These are phyloP conservation scores for Drepana arcuata DNA, from an alignment of 1,140 invertebrate species.

Conservation along the genomic window DNA sequence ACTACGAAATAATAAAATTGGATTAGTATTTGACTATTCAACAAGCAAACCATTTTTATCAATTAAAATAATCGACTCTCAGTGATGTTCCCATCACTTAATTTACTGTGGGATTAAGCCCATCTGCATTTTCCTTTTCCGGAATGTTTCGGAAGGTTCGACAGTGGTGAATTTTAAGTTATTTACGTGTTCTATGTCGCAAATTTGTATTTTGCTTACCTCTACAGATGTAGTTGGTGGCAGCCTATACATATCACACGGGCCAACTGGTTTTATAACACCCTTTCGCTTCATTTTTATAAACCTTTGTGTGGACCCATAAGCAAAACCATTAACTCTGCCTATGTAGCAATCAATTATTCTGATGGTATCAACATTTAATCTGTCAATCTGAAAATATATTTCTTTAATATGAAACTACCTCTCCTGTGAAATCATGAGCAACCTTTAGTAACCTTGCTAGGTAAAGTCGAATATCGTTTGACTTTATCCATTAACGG, in stretches of 20 bases:
- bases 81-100: too few species aligned
- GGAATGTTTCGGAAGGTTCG: too few species aligned
- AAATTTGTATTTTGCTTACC: too few species aligned
- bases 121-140: too few species aligned
- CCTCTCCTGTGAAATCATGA: too few species aligned
- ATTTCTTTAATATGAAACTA: too few species aligned
- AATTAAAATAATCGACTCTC: not conserved
- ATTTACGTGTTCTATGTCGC: too few species aligned
- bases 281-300: conserved; percentile 57
- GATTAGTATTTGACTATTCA: too few species aligned
- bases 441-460: conserved; percentile 27
- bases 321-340: conserved; percentile 57
- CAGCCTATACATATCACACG: conserved; percentile 45
- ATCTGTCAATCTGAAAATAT: conserved; percentile 29
- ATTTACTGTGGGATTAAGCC: too few species aligned
- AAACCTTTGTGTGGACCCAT: conserved; percentile 43
- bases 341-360: conserved; percentile 46
- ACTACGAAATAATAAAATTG: conserved; percentile 26
- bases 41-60: not conserved
- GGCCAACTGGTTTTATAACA: conserved; percentile 48
- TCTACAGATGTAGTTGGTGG: conserved; percentile 37
- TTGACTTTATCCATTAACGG: conserved; percentile 32
- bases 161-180: too few species aligned
- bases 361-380: conserved; percentile 28
- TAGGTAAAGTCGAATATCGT: conserved; percentile 26